Evolutionary conservation across 2,113 vertebrate genomes (phyloP).

Genomic region (Oncorhynchus keta): DNA sequence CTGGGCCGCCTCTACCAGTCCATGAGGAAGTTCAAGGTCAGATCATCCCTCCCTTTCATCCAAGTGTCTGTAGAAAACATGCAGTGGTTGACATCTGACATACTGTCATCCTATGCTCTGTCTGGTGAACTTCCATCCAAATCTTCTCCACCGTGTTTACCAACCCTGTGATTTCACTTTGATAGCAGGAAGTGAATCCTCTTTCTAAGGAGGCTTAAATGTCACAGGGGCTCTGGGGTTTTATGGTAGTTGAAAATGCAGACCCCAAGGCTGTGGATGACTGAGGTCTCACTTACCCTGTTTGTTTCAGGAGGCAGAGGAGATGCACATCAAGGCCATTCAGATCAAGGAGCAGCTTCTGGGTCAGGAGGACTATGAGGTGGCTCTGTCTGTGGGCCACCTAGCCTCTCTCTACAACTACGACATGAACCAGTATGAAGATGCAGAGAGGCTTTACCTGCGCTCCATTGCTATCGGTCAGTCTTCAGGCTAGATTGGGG

Average conservation of each 20-base stretch:
- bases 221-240: background rate
- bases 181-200: background rate
- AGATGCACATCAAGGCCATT: slow-evolving; percentile 99
- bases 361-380: slow-evolving; percentile 98
- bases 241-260: background rate
- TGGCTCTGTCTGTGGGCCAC: slow-evolving; percentile 96
- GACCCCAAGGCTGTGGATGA: background rate
- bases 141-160: background rate
- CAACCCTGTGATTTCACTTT: background rate
- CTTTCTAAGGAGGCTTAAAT: background rate
- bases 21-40: slow-evolving; percentile 98
- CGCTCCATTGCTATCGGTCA: slow-evolving; percentile 97
- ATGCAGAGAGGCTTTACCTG: slow-evolving; percentile 96
- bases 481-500: background rate
- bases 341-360: slow-evolving; percentile 98
- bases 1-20: slow-evolving; percentile 97
- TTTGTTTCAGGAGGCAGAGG: slow-evolving; percentile 88
- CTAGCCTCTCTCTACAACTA: slow-evolving; percentile 98
- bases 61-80: background rate
- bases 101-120: background rate
- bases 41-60: background rate
- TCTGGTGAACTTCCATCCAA: background rate
- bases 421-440: slow-evolving; percentile 98
- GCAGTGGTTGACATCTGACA: background rate
- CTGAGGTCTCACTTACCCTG: background rate